Conservation (phyloP, 1,140 invertebrate genomes). For the Reticulitermes speratus region DNA sequence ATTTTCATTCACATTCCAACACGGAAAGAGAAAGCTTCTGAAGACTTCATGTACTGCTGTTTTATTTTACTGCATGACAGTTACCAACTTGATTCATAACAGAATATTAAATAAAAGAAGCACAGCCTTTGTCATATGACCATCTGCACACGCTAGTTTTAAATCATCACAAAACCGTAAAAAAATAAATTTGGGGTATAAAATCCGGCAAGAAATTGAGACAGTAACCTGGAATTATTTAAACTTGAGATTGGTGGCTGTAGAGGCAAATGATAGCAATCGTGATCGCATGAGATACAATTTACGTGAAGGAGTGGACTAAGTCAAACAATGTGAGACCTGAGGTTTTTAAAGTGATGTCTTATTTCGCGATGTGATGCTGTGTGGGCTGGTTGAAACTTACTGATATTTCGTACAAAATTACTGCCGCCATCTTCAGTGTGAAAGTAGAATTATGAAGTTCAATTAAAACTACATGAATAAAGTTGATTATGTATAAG, state of each 20-base stretch:
- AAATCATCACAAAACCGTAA: not conserved
- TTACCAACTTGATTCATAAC: not conserved
- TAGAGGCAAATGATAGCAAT: not conserved
- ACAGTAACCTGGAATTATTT: not conserved
- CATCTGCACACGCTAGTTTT: not conserved
- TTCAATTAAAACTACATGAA: too few species aligned
- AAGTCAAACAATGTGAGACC: too few species aligned
- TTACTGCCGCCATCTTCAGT: too few species aligned
- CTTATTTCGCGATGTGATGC: too few species aligned
- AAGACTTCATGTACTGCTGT: not conserved
- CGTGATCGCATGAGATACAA: not conserved
- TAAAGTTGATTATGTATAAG: too few species aligned
- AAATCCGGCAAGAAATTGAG: not conserved
- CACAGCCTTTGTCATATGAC: not conserved
- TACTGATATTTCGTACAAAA: too few species aligned
- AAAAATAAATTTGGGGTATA: not conserved
- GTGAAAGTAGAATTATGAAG: too few species aligned
- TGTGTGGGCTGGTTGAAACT: too few species aligned
- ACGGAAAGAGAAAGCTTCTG: not conserved
- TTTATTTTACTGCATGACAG: not conserved
- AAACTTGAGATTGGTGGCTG: not conserved
- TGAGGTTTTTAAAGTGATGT: too few species aligned
- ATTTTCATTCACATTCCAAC: not conserved
- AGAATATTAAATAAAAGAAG: not conserved
- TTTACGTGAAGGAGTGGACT: too few species aligned